Conservation (phyloP, 2,113 vertebrate genomes). For the Ardeotis arabs region DNA sequence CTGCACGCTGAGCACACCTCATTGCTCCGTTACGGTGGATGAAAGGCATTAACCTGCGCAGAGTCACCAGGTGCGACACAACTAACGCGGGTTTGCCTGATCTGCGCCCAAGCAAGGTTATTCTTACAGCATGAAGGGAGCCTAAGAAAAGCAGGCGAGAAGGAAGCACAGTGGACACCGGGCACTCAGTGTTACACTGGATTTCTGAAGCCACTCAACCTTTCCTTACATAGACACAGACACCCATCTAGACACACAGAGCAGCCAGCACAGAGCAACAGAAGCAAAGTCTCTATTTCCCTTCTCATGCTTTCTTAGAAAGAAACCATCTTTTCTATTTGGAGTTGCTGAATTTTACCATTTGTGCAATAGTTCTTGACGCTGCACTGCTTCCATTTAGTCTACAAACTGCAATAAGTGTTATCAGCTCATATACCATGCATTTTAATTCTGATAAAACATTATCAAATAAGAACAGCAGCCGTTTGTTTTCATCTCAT, state of each 20-base stretch:
- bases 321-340: neutral
- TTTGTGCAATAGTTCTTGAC: neutral
- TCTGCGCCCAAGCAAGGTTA: accelerated
- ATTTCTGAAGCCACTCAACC: neutral
- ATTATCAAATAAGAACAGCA: neutral
- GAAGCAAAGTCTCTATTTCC: neutral
- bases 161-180: neutral
- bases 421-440: neutral
- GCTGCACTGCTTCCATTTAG: neutral
- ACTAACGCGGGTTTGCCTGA: neutral
- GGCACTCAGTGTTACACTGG: accelerated
- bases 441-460: neutral
- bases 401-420: neutral
- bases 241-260: neutral
- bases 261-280: neutral
- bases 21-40: neutral
- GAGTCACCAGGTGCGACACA: neutral
- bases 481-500: neutral
- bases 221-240: neutral
- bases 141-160: neutral
- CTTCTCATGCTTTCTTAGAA: neutral
- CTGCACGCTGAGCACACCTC: neutral
- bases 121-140: neutral
- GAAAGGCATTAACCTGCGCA: neutral
- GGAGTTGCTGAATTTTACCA: neutral